Conservation (phyloP, 2,113 vertebrate genomes). For the Rhombomys opimus region DNA sequence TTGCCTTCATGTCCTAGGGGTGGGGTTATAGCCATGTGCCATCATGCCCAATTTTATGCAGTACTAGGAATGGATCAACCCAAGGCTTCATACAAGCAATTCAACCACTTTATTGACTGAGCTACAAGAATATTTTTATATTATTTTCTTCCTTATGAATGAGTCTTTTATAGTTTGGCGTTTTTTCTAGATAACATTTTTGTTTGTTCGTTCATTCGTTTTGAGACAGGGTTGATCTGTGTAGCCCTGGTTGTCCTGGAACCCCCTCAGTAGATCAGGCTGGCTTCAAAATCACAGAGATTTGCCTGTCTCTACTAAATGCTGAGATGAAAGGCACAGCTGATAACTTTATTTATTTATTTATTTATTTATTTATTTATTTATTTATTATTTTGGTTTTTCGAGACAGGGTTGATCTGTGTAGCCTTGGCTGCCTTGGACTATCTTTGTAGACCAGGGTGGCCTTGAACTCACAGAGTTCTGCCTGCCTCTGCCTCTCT, state of each 20-base stretch:
- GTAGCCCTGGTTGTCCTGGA: neutral
- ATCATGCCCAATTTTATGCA: too few species aligned
- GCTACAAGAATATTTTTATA: neutral
- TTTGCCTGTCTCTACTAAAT: neutral
- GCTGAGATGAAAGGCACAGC: neutral
- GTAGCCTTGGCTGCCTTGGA: too few species aligned
- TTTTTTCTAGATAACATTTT: neutral
- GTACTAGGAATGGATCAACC: neutral
- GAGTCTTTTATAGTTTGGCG: neutral
- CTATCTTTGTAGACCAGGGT: too few species aligned
- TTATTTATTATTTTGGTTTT: too few species aligned
- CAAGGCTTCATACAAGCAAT: neutral
- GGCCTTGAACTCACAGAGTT: too few species aligned
- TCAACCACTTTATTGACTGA: neutral
- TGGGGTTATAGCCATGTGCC: neutral
- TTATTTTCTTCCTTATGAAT: neutral
- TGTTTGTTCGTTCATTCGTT: neutral
- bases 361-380: neutral
- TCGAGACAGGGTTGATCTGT: too few species aligned
- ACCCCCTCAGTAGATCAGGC: neutral
- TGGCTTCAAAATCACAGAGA: neutral
- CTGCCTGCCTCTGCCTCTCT: too few species aligned
- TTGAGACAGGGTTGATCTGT: neutral
- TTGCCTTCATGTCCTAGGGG: too few species aligned
- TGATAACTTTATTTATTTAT: neutral